Evolutionary conservation across 2,797 vertebrate genomes (phyloP), one percentile per base, ranked within the genome.

Genomic region (Sebastes hubbsi): DNA sequence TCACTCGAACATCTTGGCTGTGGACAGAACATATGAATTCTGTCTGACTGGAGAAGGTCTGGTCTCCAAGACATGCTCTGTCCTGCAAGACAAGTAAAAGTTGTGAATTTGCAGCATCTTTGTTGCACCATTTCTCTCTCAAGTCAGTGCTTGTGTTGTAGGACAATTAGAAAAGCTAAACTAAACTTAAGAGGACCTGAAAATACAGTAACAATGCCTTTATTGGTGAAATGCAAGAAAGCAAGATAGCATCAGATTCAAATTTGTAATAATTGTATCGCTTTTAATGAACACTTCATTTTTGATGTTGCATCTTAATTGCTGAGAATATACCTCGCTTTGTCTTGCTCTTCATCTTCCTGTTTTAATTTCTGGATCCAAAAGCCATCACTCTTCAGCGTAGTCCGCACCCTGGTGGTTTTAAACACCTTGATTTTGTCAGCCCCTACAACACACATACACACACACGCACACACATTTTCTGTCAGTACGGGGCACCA

Each of bases 1-100:
- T 93, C 78, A 95, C 94, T 93, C 93, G 87, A 91, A 95, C 61
- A 22, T 93, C 74, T 52, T 92, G 65, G 75, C n/a, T 10, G 89
- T 67, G 34, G 76, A 80, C 46, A 36, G 34, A 52, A 95, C 86
- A 3, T 86, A 89, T 4, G 89, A 90, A 1, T 34, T 58, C 24
- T 69, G 60, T 29, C 18, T 83, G 4, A 11, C 29, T 8, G n/a
- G 1, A 11, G 18, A 4, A 0, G 80, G 58, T 34, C 22, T 84
- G 56, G 22, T 55, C 49, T 84, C 75, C 78, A 7, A 79, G 18
- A 29, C 59, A 5, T 14, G 1, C 1, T 52, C 61, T 0, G 0
- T 12, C 7, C 92, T 93, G 76, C 12, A 70, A 62, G 55, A 85
- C 22, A 77, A 24, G 11, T 63, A 16, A 27, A 7, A 52, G 24